phyloP scores from a whole-genome alignment of 2,113 vertebrate species.

The Proteles cristata region DNA sequence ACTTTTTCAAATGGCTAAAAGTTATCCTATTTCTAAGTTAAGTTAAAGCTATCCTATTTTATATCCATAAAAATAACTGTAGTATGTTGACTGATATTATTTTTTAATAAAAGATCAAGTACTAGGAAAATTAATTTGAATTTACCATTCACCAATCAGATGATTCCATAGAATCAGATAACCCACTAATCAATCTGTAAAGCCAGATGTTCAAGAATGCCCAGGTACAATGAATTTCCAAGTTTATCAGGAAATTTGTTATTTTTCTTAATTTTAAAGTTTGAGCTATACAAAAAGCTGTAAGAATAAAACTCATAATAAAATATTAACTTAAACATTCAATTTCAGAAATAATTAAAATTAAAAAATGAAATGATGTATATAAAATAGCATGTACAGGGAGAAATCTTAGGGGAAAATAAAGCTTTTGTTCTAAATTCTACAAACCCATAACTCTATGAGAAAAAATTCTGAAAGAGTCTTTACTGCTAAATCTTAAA shows the following conservation, averaged over 20 bases:
- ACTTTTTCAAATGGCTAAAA: neutral
- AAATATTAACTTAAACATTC: neutral
- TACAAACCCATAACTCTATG: neutral
- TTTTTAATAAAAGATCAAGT: neutral
- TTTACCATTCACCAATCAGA: neutral
- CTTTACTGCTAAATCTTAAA: neutral
- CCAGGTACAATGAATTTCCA: neutral
- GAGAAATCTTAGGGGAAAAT: neutral
- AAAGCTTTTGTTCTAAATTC: neutral
- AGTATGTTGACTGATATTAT: neutral
- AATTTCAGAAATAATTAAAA: neutral
- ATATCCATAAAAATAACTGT: neutral
- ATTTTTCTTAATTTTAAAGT: slow-evolving; percentile 9
- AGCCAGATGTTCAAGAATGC: neutral
- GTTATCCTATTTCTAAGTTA: neutral
- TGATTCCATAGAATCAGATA: neutral
- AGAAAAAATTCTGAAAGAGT: neutral
- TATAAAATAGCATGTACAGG: neutral
- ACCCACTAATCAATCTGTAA: neutral
- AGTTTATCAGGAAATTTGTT: neutral
- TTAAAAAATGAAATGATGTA: neutral
- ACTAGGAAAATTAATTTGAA: neutral
- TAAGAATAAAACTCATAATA: neutral
- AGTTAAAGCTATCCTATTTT: neutral
- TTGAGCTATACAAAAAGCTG: neutral